phyloP scores from a whole-genome alignment of 37 sponge, comb jelly and placozoan species.

The Eunapius fragilis region DNA sequence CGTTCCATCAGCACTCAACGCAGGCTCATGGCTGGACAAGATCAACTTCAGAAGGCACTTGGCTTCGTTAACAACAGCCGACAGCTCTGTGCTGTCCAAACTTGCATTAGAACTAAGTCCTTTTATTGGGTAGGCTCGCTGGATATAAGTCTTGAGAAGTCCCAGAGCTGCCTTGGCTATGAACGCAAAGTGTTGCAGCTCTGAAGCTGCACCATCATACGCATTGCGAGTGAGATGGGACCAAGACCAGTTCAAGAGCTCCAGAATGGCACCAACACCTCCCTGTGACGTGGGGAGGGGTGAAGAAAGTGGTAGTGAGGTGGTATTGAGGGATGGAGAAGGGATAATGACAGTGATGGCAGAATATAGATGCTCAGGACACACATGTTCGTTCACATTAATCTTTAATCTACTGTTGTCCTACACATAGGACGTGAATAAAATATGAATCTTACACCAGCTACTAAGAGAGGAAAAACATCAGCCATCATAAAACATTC shows the following conservation, averaged over 20 bases:
- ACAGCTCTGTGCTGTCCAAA: conserved; percentile 65
- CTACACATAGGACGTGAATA: too few relatives aligned
- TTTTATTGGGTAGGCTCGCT: conserved; percentile 64
- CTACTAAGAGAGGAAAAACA: too few relatives aligned
- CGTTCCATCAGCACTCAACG: not conserved
- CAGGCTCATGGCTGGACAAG: conserved; percentile 30
- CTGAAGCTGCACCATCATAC: not conserved
- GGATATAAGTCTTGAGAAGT: conserved; percentile 72
- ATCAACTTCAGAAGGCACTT: conserved; percentile 54
- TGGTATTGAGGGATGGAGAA: conserved; percentile 7
- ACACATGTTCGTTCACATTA: too few relatives aligned
- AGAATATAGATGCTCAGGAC: not conserved
- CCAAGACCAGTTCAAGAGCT: conserved; percentile 84
- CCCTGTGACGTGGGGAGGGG: conserved; percentile 33
- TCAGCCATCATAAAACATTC: too few relatives aligned
- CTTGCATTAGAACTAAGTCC: conserved; percentile 12
- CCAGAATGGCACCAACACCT: conserved; percentile 70
- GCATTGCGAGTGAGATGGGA: not conserved
- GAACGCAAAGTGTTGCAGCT: conserved; percentile 29
- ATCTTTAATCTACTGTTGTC: too few relatives aligned
- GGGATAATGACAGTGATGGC: not conserved
- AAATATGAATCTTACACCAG: too few relatives aligned
- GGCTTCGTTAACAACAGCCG: conserved; percentile 52
- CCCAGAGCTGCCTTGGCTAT: conserved; percentile 59
- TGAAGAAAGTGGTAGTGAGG: too few relatives aligned